Percentiles rank a stretch among this genome's conserved stretches.
phyloP scores from a whole-genome alignment of 1,140 invertebrate genomes.

The honey bee (Apis mellifera) region DNA sequence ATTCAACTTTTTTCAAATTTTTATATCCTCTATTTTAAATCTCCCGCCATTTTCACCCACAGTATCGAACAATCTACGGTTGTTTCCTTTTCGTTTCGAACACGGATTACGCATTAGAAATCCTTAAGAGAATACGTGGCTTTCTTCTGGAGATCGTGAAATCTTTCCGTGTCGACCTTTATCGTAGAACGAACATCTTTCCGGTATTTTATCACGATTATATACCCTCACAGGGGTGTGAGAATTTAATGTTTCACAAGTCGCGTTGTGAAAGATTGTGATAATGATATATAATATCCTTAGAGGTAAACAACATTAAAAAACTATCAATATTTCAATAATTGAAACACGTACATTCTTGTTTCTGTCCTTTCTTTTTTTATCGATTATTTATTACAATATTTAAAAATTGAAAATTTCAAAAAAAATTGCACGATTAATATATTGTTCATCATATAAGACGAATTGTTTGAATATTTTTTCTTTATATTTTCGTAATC shows the following conservation, averaged over 20 bases:
- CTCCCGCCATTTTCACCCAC: not conserved
- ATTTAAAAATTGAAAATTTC: no score
- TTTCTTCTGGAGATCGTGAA: slow-evolving; percentile 7
- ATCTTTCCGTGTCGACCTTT: slow-evolving; percentile 1
- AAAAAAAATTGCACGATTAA: no score
- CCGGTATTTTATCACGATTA: slow-evolving; percentile 31
- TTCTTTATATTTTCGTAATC: no score
- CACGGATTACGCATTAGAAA: slow-evolving; percentile 30
- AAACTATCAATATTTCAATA: not conserved
- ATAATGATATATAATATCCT: not conserved
- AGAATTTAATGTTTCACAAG: slow-evolving; percentile 18
- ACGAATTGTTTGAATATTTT: no score
- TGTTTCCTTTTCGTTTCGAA: slow-evolving; percentile 14
- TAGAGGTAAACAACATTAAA: no score
- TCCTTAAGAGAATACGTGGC: slow-evolving; percentile 8
- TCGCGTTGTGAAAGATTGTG: not conserved
- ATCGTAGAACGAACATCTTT: slow-evolving; percentile 17
- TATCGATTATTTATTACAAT: no score
- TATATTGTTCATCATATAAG: no score
- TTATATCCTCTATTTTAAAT: not conserved
- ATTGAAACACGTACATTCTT: no score
- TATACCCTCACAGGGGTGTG: not conserved
- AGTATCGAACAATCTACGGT: slow-evolving; percentile 16
- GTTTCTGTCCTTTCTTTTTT: no score
- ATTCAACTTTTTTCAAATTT: not conserved